Evolutionary conservation across 2,113 vertebrate genomes (phyloP).

Genomic region (Ciconia maguari): DNA sequence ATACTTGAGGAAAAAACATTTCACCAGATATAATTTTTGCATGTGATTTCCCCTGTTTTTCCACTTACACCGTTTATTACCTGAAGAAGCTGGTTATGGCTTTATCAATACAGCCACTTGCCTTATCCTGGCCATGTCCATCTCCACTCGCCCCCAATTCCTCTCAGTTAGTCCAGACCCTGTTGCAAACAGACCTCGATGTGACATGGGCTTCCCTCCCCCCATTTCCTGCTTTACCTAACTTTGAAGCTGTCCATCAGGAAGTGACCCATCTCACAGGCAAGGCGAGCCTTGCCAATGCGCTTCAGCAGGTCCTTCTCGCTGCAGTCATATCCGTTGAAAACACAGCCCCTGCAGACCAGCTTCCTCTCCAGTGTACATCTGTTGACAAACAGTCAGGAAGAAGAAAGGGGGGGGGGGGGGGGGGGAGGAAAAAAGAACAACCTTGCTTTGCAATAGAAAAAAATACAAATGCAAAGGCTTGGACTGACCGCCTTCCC

Average conservation of each 20-base stretch:
- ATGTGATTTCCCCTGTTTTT: neutral
- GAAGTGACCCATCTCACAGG: slow-evolving; percentile 47
- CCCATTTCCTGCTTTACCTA: neutral
- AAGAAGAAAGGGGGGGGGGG: neutral
- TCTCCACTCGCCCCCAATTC: neutral
- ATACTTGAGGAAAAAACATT: neutral
- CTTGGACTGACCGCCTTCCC: neutral
- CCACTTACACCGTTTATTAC: neutral
- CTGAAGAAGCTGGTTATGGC: neutral
- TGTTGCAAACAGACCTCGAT: neutral
- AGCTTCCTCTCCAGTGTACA: slow-evolving; percentile 35
- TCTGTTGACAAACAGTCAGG: slow-evolving; percentile 46
- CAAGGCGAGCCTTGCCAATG: neutral
- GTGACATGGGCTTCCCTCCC: neutral
- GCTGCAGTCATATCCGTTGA: slow-evolving; percentile 48
- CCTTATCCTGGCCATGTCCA: neutral
- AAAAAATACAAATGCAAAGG: neutral
- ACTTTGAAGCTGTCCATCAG: slow-evolving; percentile 56
- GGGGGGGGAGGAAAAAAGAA: no score
- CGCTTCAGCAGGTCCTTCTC: slow-evolving; percentile 48
- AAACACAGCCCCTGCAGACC: slow-evolving; percentile 32
- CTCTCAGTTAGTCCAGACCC: neutral
- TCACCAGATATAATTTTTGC: neutral
- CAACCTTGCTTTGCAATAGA: neutral
- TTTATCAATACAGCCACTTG: neutral